Evolutionary conservation across 2,888 invertebrate species (phyloP), one percentile per base, ranked within the genome.

Genomic region (Lampropteryx suffumata): DNA sequence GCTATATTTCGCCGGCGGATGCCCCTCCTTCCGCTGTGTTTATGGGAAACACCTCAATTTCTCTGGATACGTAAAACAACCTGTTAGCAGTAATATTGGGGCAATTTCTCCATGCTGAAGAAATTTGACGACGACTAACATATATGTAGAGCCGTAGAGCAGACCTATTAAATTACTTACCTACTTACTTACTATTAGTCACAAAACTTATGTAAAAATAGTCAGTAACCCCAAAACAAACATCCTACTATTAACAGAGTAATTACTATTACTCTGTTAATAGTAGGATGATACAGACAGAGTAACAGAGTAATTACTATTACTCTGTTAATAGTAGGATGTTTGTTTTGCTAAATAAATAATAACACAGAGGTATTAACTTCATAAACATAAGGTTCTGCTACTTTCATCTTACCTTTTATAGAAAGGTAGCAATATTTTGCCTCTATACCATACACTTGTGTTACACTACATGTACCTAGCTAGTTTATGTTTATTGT

Each of bases 1-100:
- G 81, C 76, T 73, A 76, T 82, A 81, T 79, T 72, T 71, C 73
- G 67, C 65, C 70, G 71, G 76, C 70, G 71, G 76, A 72, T 70
- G 62, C 64, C 33, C 50, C 56, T 62, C 62, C 63, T 57, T 61
- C 57, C 63, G 52, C 55, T 53, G 67, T 53, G 67, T 74, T 76
- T 73, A 72, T 69, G 69, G 69, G 73, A 69, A 76, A 75, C 64
- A 69, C 69, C 73, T 77, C 79, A 72, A 79, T 77, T 79, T 75
- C 71, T 67, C 62, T 59, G 65, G 67, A 68, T 70, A 73, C 76
- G 76, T 71, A 71, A 72, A 82, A 78, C 67, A 64, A 71, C 74
- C 76, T 82, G 78, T 77, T 79, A 82, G 76, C 79, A 76, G 74
- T 75, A 74, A 76, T 65, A 58, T 61, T 67, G 14, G n/a, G n/a